Conservation (phyloP, 1,140 invertebrate species). For the Bombus waltoni region DNA sequence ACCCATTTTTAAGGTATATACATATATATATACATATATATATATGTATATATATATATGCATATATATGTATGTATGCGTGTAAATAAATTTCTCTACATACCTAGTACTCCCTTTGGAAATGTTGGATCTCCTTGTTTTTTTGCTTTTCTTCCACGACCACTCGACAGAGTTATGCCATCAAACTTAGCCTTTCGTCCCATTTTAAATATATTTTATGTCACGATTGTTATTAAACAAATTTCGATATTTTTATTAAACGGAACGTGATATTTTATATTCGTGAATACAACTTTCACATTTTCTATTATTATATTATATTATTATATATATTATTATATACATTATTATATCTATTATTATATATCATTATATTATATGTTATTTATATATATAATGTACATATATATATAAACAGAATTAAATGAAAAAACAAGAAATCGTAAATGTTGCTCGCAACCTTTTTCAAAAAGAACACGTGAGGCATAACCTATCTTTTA, state of each 20-base stretch:
- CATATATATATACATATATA: no score
- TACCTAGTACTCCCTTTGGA: slow-evolving; percentile 84
- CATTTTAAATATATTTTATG: slow-evolving; percentile 83
- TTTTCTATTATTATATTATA: neutral
- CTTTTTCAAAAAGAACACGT: slow-evolving; percentile 9
- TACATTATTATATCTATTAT: neutral
- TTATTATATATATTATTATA: neutral
- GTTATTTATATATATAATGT: neutral
- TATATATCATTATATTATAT: neutral
- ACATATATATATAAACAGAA: neutral
- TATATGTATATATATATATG: no score
- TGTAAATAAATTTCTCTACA: slow-evolving; percentile 36
- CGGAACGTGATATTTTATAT: neutral
- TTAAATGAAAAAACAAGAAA: neutral
- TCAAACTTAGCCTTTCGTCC: slow-evolving; percentile 93
- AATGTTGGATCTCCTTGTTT: slow-evolving; percentile 92
- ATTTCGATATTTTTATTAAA: neutral
- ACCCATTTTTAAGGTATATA: neutral
- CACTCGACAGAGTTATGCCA: slow-evolving; percentile 87
- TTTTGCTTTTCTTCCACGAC: slow-evolving; percentile 91
- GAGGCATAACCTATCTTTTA: slow-evolving; percentile 16
- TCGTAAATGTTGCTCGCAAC: neutral
- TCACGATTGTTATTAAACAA: neutral
- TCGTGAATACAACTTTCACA: neutral
- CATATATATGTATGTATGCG: neutral